Conservation (phyloP, 2,888 invertebrate species). For the Dolomedes plantarius region DNA sequence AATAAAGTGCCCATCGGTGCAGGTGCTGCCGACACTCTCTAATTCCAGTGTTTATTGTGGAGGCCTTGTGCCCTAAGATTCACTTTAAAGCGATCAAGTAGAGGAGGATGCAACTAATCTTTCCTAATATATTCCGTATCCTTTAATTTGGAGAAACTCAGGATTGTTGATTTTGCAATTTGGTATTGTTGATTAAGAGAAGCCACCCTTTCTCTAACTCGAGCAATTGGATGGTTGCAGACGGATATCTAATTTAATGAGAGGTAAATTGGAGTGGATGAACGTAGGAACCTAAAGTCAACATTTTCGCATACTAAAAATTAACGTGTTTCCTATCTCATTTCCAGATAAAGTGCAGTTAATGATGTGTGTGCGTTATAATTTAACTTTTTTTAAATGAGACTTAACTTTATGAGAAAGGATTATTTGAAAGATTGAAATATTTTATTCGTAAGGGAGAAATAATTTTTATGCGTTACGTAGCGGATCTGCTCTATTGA, state of each 20-base stretch:
- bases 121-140: slow-evolving; percentile 14
- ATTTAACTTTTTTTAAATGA: too few relatives aligned
- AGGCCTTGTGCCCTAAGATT: neutral
- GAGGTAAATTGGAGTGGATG: neutral
- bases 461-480: too few relatives aligned
- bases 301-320: neutral
- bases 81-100: neutral
- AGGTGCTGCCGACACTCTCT: neutral
- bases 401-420: too few relatives aligned
- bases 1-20: neutral
- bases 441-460: too few relatives aligned
- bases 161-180: slow-evolving; percentile 55
- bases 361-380: too few relatives aligned
- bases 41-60: neutral
- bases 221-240: slow-evolving; percentile 35
- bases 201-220: slow-evolving; percentile 15
- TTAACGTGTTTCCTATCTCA: neutral
- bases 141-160: slow-evolving; percentile 42
- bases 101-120: slow-evolving; percentile 16
- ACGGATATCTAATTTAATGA: slow-evolving; percentile 38
- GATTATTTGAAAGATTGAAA: too few relatives aligned
- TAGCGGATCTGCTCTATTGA: too few relatives aligned
- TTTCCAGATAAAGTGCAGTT: too few relatives aligned
- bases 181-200: slow-evolving; percentile 36
- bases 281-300: neutral